These are phyloP conservation scores for Neodontobutis hainanensis DNA, from an alignment of 2,113 vertebrate species.

Conservation along the genomic window DNA sequence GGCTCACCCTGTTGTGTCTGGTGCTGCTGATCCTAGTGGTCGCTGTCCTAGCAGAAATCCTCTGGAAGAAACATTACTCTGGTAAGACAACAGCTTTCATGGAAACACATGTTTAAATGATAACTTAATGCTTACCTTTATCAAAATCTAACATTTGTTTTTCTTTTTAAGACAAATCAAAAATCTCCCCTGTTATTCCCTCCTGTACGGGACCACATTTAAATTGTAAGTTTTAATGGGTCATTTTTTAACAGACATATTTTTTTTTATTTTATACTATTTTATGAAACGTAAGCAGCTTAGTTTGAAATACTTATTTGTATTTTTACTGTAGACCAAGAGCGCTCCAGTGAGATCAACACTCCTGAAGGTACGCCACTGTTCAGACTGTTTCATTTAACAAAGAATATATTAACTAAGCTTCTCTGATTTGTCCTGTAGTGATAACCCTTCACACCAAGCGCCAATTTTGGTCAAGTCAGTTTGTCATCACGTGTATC, in stretches of 20 bases:
- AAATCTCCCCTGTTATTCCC: not conserved
- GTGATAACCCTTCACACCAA: not conserved
- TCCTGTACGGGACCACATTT: not conserved
- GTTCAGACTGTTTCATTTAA: not conserved
- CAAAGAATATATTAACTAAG: not conserved
- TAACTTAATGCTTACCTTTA: not conserved
- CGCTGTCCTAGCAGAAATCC: constrained; percentile 37
- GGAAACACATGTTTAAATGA: not conserved
- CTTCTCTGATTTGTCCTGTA: not conserved
- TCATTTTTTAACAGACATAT: too few species aligned
- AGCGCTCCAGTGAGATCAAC: constrained; percentile 1
- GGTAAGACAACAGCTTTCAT: constrained; percentile 39
- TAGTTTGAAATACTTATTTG: not conserved
- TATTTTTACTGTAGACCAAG: constrained; percentile 11
- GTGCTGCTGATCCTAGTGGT: constrained; percentile 46
- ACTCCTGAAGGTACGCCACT: constrained; percentile 24
- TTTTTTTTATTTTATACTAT: not conserved
- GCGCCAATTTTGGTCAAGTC: constrained; percentile 28
- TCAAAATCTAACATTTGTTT: not conserved
- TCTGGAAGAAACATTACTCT: not conserved
- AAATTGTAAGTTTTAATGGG: constrained; percentile 38
- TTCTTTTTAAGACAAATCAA: constrained; percentile 31
- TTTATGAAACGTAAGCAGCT: not conserved
- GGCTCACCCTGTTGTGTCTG: constrained; percentile 61
- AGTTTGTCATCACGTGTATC: constrained; percentile 7